Conservation (phyloP, 2,888 invertebrate species). For the Rosalia funebris region DNA sequence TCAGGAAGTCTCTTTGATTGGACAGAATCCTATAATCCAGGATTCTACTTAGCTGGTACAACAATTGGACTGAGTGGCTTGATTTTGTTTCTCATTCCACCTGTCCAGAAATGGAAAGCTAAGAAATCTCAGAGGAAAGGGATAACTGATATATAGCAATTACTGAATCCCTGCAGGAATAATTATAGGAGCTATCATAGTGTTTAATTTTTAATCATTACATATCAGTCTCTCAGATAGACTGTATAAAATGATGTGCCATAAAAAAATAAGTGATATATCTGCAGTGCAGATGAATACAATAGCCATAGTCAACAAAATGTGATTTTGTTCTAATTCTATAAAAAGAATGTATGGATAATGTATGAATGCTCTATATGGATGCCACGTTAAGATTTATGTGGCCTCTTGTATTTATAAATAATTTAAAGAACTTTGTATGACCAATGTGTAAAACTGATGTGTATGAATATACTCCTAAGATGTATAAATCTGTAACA, state of each 20-base stretch:
- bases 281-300: slow-evolving; percentile 36
- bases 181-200: slow-evolving; percentile 27
- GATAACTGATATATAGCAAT: slow-evolving; percentile 55
- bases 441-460: slow-evolving; percentile 13
- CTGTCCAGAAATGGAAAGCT: slow-evolving; percentile 68
- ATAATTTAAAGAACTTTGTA: slow-evolving; percentile 24
- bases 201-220: slow-evolving; percentile 27
- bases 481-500: slow-evolving; percentile 6
- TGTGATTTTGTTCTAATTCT: slow-evolving; percentile 20
- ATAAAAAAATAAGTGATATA: slow-evolving; percentile 22
- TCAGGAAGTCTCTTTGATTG: slow-evolving; percentile 86
- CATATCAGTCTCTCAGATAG: slow-evolving; percentile 23
- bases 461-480: slow-evolving; percentile 6
- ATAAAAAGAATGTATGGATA: slow-evolving; percentile 1
- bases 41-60: slow-evolving; percentile 88
- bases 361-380: slow-evolving; percentile 6
- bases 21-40: slow-evolving; percentile 81
- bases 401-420: slow-evolving; percentile 20
- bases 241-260: slow-evolving; percentile 18
- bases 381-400: slow-evolving; percentile 3
- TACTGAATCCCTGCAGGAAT: slow-evolving; percentile 35
- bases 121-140: slow-evolving; percentile 43
- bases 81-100: slow-evolving; percentile 86
- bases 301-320: slow-evolving; percentile 5
- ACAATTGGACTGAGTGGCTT: slow-evolving; percentile 88